These are phyloP conservation scores for Danaus plexippus DNA, from an alignment of 1,140 invertebrate genomes.

Conservation along the genomic window DNA sequence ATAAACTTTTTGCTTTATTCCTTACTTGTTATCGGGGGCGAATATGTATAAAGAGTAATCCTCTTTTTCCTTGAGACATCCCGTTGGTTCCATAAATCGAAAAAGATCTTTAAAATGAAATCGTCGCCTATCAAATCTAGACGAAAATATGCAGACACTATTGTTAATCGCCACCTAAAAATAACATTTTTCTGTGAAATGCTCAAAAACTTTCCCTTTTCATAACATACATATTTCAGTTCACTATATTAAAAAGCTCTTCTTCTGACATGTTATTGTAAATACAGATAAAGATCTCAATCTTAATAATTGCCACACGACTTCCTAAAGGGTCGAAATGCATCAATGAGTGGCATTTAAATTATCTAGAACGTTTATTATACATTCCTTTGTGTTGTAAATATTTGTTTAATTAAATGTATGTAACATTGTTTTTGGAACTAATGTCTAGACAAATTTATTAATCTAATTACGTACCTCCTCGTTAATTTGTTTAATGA, in stretches of 20 bases:
- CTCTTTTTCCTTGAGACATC: conserved; percentile 87
- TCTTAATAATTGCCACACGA: too few relatives aligned
- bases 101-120: conserved; percentile 75
- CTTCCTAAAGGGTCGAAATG: too few relatives aligned
- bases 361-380: too few relatives aligned
- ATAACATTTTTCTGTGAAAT: conserved; percentile 5
- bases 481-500: conserved; percentile 62
- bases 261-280: too few relatives aligned
- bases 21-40: conserved; percentile 84
- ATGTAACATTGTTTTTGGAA: too few relatives aligned
- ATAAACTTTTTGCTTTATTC: conserved; percentile 18
- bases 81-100: conserved; percentile 80
- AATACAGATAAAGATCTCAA: too few relatives aligned
- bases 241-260: conserved; percentile 1
- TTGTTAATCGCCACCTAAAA: conserved; percentile 59
- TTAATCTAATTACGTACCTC: conserved; percentile 34
- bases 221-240: not conserved
- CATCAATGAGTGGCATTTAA: too few relatives aligned
- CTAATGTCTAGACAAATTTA: too few relatives aligned
- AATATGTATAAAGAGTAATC: conserved; percentile 93
- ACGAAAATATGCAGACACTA: conserved; percentile 55
- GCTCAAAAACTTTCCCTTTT: not conserved
- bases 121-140: conserved; percentile 47
- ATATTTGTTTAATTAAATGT: too few relatives aligned
- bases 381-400: too few relatives aligned